Base-by-base conservation (phyloP, 2,888 invertebrate species). In the Ichneumon xanthorius region DNA sequence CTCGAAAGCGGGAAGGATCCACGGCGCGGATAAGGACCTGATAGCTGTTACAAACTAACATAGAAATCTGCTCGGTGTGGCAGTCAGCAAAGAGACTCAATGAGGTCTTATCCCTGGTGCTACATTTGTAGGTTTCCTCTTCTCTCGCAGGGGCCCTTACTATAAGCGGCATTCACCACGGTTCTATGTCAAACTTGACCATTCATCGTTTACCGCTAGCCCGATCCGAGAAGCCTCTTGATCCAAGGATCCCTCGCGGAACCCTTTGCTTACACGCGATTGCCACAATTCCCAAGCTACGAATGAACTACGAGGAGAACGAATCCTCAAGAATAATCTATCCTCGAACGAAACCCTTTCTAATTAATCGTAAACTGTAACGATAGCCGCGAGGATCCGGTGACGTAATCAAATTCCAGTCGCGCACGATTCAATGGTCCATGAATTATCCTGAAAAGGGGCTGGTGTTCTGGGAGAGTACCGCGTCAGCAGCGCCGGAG, bases 361-460 rank as follows among this genome's bases (percentile, higher is more conserved):
- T 9, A 45, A 26, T 45, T 26, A 61, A 61, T 61, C 26, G 61
- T 30, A 16, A 61, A 61, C 11, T 45, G 40, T 11, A 73, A 61
- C 30, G 61, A 30, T 61, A 22, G 26, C n/a, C n/a, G 30, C 9
- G n/a, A 16, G 11, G 45, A 26, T 11, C 26, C 40, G 61, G 37
- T 40, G 58, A 53, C 61, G 65, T 50, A 61, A 72, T 45, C n/a
- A 73, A 82, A 80, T 84, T 77, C 80, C 78, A 73, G 68, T 77
- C 83, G 85, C 73, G 77, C 78, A 84, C 82, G 78, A 87, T 87
- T 79, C 86, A 84, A 85, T 86, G 71, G 82, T 30, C 87, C 78
- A 84, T 88, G 88, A 87, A 87, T 88, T 87, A 86, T 85, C 87
- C 84, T 84, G 86, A 85, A 86, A 86, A 87, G 79, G 80, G 82